phyloP scores from a whole-genome alignment of 1,140 invertebrate genomes.

The Lethocerus indicus region DNA sequence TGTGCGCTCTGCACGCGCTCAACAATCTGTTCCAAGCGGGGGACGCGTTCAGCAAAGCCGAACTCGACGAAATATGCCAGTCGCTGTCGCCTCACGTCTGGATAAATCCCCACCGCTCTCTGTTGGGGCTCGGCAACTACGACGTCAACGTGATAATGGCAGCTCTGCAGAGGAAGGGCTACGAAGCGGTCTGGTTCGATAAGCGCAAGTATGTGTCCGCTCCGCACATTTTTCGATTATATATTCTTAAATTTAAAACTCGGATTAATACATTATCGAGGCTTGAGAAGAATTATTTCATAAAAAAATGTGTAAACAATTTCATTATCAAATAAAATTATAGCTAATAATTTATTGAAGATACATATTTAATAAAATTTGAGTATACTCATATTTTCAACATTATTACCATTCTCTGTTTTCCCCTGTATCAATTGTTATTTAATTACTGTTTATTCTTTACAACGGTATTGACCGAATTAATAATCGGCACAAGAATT shows the following conservation, averaged over 20 bases:
- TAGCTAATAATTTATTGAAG: neutral
- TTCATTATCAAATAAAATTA: neutral
- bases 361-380: no score
- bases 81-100: constrained; percentile 62
- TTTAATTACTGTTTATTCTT: no score
- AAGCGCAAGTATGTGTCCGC: constrained; percentile 68
- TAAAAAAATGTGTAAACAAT: no score
- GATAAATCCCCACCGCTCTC: constrained; percentile 87
- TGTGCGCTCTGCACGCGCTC: constrained; percentile 86
- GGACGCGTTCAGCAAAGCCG: constrained; percentile 62
- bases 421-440: no score
- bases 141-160: constrained; percentile 97
- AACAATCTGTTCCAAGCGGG: constrained; percentile 88
- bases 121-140: constrained; percentile 89
- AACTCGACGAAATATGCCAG: constrained; percentile 76
- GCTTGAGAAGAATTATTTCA: no score
- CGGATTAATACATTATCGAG: no score
- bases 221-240: neutral
- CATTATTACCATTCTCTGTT: no score
- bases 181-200: constrained; percentile 90
- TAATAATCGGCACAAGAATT: no score
- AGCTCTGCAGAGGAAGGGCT: constrained; percentile 68
- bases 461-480: no score
- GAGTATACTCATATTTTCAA: no score
- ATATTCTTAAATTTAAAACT: no score